Conservation (phyloP, 2,888 invertebrate genomes). For the Catocala nupta region DNA sequence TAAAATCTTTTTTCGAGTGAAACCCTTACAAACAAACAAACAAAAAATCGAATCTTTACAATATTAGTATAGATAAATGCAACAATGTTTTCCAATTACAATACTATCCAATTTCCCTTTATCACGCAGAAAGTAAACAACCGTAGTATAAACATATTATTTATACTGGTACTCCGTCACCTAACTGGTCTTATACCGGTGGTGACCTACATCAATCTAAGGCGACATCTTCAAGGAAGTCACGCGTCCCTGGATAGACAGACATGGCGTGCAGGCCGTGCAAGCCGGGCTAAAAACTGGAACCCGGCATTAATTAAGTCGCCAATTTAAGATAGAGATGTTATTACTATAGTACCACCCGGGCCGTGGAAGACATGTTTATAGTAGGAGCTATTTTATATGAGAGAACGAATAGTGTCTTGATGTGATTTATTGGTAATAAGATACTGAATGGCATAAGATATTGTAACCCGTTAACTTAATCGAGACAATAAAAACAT, state of each 20-base stretch:
- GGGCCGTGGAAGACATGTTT: background rate
- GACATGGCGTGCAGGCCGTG: conserved; percentile 15
- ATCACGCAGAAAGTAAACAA: conserved; percentile 6
- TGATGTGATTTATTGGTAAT: no score
- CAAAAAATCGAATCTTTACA: no score
- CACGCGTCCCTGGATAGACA: conserved; percentile 16
- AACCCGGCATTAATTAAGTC: conserved; percentile 24
- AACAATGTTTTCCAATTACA: no score
- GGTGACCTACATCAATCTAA: conserved; percentile 28
- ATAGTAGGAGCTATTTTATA: no score
- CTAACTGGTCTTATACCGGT: conserved; percentile 20
- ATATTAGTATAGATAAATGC: no score
- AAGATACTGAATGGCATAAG: no score
- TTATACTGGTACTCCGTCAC: conserved; percentile 22
- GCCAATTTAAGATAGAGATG: conserved; percentile 22
- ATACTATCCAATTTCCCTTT: no score
- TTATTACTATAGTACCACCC: conserved; percentile 12
- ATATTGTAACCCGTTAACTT: no score
- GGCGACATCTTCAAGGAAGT: conserved; percentile 29
- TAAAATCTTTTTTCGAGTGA: no score
- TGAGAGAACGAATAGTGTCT: no score
- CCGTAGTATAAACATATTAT: conserved; percentile 12
- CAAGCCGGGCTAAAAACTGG: conserved; percentile 11
- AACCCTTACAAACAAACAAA: no score
- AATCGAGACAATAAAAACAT: no score